phyloP scores from a whole-genome alignment of 1,140 invertebrate species.

The Bombus vancouverensis region DNA sequence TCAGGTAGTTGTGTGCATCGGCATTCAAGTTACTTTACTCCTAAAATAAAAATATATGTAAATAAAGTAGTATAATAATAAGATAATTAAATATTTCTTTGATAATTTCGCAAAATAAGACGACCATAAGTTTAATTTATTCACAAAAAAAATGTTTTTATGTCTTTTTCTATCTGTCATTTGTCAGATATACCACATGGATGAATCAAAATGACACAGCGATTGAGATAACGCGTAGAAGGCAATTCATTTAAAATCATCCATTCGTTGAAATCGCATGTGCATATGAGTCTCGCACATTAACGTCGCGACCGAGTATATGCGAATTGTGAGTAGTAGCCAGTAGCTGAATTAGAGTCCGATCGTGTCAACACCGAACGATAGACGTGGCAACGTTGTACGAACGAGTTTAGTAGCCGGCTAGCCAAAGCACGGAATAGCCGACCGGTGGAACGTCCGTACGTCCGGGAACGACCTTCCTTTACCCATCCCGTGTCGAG shows the following conservation, averaged over 20 bases:
- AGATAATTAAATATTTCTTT: background rate
- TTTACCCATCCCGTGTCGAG: slow-evolving; percentile 53
- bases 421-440: slow-evolving; percentile 58
- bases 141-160: background rate
- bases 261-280: slow-evolving; percentile 22
- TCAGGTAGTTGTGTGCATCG: background rate
- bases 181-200: background rate
- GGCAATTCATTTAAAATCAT: slow-evolving; percentile 10
- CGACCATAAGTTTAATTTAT: background rate
- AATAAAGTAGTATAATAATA: background rate
- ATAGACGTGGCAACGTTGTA: slow-evolving; percentile 70
- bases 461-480: slow-evolving; percentile 65
- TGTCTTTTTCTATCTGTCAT: background rate
- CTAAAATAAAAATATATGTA: background rate
- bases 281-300: slow-evolving; percentile 25
- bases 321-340: slow-evolving; percentile 40
- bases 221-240: slow-evolving; percentile 14
- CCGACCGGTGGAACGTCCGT: slow-evolving; percentile 65
- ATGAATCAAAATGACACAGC: background rate
- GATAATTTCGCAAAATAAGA: background rate
- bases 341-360: slow-evolving; percentile 66
- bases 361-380: slow-evolving; percentile 66
- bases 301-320: slow-evolving; percentile 37
- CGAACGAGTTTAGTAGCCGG: slow-evolving; percentile 72
- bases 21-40: background rate